These are phyloP conservation scores for Pocillopora damicornis DNA, from an alignment of 64 coral and sea anemone genomes.

Conservation along the genomic window DNA sequence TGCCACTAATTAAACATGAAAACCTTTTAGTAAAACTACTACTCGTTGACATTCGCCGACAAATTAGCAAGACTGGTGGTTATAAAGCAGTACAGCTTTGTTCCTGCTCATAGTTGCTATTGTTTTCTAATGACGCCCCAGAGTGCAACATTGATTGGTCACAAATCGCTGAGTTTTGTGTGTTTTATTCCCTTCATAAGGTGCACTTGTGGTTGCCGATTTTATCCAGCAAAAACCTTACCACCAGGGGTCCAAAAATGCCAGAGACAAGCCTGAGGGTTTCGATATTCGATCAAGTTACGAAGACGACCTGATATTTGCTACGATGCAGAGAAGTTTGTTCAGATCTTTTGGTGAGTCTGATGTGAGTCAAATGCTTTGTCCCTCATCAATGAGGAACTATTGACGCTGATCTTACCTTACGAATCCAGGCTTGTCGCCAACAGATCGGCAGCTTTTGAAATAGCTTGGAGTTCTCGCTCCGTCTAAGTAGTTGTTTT, in stretches of 20 bases:
- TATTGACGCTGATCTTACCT: background rate
- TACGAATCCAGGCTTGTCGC: background rate
- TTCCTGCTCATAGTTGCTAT: background rate
- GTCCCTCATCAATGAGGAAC: background rate
- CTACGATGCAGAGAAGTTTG: background rate
- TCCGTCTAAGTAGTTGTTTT: constrained; percentile 14
- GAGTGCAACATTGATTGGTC: background rate
- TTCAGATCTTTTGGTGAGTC: constrained; percentile 3
- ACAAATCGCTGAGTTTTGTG: background rate
- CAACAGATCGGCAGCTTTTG: constrained; percentile 27
- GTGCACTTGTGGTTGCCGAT: constrained; percentile 1
- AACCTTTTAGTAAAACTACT: constrained; percentile 30
- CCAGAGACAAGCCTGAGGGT: constrained; percentile 16
- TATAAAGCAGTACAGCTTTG: constrained; percentile 10
- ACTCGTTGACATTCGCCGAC: background rate
- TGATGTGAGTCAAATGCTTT: background rate
- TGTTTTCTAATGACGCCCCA: constrained; percentile 32
- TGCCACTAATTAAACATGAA: constrained; percentile 26
- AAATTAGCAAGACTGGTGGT: constrained; percentile 41
- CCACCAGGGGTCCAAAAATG: constrained; percentile 17
- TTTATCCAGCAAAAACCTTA: constrained; percentile 21
- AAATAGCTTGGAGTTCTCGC: background rate
- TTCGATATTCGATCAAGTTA: background rate
- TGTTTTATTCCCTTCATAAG: constrained; percentile 8
- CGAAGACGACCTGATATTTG: background rate